Evolutionary conservation across 2,113 vertebrate species (phyloP).

Genomic region (Phocoena phocoena): DNA sequence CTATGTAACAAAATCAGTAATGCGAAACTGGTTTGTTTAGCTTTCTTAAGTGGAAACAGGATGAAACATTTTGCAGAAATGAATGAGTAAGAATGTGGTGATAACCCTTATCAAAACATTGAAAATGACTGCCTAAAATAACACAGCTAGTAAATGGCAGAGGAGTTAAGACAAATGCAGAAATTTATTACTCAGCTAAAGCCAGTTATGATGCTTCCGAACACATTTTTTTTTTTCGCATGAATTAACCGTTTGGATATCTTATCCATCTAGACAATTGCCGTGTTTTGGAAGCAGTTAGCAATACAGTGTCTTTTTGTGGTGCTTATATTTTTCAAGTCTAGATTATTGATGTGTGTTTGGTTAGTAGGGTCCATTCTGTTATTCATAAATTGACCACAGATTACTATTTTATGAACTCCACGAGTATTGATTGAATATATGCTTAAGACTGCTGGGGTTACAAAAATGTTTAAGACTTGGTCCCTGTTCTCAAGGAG

Average conservation of each 20-base stretch:
- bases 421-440: not conserved
- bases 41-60: conserved; percentile 1
- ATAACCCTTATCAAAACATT: conserved; percentile 17
- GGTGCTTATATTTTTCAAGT: not conserved
- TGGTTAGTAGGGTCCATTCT: not conserved
- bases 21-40: not conserved
- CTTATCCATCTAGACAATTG: not conserved
- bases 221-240: not conserved
- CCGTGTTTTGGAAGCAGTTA: not conserved
- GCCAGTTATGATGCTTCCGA: not conserved
- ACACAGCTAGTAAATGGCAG: not conserved
- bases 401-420: not conserved
- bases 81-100: conserved; percentile 25
- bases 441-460: not conserved
- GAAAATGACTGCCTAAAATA: not conserved
- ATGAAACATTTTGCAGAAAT: conserved; percentile 16
- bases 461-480: not conserved
- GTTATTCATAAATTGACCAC: not conserved
- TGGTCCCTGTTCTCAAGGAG: not conserved
- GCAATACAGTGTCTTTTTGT: not conserved
- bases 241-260: not conserved
- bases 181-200: not conserved
- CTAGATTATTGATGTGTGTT: not conserved
- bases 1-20: not conserved
- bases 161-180: not conserved